phyloP scores from a whole-genome alignment of 2,888 invertebrate genomes.

The Heliconius charithonia region DNA sequence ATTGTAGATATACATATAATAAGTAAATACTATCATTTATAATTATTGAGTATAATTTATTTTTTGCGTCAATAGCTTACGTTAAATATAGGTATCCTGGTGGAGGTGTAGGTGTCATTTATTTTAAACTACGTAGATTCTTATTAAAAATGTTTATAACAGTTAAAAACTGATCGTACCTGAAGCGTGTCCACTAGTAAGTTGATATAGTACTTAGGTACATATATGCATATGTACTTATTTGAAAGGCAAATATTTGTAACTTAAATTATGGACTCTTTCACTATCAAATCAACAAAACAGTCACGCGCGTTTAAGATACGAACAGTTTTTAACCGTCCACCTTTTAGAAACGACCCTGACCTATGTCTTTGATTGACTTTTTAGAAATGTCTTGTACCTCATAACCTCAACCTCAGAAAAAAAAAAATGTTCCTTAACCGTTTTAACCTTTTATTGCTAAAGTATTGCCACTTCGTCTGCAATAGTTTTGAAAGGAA shows the following conservation, averaged over 20 bases:
- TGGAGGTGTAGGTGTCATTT: not conserved
- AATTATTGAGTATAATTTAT: not conserved
- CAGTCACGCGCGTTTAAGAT: too few relatives aligned
- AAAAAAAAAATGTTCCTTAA: not conserved
- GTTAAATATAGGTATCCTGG: not conserved
- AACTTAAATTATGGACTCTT: too few relatives aligned
- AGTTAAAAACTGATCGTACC: too few relatives aligned
- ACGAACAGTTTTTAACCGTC: too few relatives aligned
- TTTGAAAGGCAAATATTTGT: too few relatives aligned
- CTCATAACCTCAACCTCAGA: conserved; percentile 12
- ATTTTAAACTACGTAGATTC: not conserved
- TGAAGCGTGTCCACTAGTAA: too few relatives aligned
- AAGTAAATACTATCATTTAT: not conserved
- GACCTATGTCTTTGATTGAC: conserved; percentile 23
- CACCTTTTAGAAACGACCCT: conserved; percentile 12
- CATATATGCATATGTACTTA: too few relatives aligned
- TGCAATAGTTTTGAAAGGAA: conserved; percentile 32
- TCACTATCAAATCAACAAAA: not conserved
- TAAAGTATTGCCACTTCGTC: conserved; percentile 23
- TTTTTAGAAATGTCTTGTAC: conserved; percentile 30
- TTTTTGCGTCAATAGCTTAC: not conserved
- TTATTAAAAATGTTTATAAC: too few relatives aligned
- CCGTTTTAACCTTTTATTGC: conserved; percentile 17
- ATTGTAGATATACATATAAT: not conserved
- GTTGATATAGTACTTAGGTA: too few relatives aligned